Conservation (phyloP, 1,140 invertebrate genomes). For the Drosophila serrata region DNA sequence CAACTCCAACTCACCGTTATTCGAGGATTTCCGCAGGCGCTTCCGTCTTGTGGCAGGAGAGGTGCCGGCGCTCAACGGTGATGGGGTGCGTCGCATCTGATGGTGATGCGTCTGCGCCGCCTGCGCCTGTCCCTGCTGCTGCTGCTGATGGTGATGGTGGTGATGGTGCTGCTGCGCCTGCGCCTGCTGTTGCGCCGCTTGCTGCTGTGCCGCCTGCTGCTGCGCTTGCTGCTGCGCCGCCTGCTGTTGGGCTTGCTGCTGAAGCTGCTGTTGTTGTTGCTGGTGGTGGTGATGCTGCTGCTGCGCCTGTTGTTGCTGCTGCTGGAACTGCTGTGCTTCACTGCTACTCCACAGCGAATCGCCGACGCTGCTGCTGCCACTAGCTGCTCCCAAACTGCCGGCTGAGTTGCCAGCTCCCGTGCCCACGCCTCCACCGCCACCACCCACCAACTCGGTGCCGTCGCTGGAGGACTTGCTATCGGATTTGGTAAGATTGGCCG, state of each 20-base stretch:
- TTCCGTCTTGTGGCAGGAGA: slow-evolving; percentile 86
- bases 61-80: slow-evolving; percentile 77
- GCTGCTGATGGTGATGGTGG: slow-evolving; percentile 65
- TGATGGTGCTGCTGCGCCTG: slow-evolving; percentile 76
- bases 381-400: slow-evolving; percentile 64
- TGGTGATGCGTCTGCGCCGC: slow-evolving; percentile 75
- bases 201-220: slow-evolving; percentile 71
- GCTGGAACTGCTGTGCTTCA: slow-evolving; percentile 81
- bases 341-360: slow-evolving; percentile 84
- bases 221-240: slow-evolving; percentile 74
- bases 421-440: slow-evolving; percentile 45
- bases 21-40: slow-evolving; percentile 90
- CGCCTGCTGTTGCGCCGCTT: slow-evolving; percentile 70
- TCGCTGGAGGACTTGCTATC: slow-evolving; percentile 87
- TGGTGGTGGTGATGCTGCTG: slow-evolving; percentile 68
- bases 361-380: slow-evolving; percentile 73
- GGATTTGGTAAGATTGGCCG: slow-evolving; percentile 89
- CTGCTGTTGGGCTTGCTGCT: slow-evolving; percentile 66
- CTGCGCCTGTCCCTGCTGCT: slow-evolving; percentile 70
- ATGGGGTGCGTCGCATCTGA: slow-evolving; percentile 80
- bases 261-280: slow-evolving; percentile 69
- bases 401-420: slow-evolving; percentile 52
- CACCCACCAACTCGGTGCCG: slow-evolving; percentile 71
- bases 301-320: slow-evolving; percentile 73
- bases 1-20: slow-evolving; percentile 81